phyloP scores from a whole-genome alignment of 2,113 vertebrate species.

The Agapornis roseicollis region DNA sequence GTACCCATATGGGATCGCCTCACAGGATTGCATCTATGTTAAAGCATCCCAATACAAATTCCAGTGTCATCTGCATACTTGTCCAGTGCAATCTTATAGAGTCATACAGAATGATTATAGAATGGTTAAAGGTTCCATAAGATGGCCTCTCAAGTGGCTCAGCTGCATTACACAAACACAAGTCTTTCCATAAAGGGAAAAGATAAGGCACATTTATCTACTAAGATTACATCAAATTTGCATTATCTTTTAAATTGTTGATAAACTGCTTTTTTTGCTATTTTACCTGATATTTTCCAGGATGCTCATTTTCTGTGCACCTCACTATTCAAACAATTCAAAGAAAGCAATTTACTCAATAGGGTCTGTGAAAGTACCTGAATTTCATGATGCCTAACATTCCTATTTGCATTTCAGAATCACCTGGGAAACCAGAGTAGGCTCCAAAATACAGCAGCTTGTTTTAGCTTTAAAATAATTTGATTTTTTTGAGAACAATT shows the following conservation, averaged over 20 bases:
- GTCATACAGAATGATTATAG: background rate
- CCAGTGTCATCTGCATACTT: background rate
- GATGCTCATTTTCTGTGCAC: background rate
- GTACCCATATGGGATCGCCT: background rate
- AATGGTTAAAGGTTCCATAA: background rate
- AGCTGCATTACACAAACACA: background rate
- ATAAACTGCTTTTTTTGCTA: background rate
- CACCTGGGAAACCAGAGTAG: background rate
- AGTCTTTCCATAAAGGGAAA: background rate
- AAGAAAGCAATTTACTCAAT: constrained; percentile 15
- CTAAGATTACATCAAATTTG: background rate
- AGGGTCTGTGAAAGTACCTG: background rate
- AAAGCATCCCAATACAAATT: background rate
- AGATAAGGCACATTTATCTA: background rate
- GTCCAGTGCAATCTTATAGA: background rate
- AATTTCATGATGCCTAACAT: background rate
- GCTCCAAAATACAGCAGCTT: background rate
- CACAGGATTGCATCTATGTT: background rate
- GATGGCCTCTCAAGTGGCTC: background rate
- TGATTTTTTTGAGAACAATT: constrained; percentile 20
- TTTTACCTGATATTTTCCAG: background rate
- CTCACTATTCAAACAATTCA: background rate
- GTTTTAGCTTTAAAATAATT: constrained; percentile 18
- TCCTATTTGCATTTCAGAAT: constrained; percentile 22
- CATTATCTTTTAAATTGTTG: background rate